Evolutionary conservation across 2,797 vertebrate genomes (phyloP), one percentile per base, ranked within the genome.

Genomic region (Spondyliosoma cantharus): DNA sequence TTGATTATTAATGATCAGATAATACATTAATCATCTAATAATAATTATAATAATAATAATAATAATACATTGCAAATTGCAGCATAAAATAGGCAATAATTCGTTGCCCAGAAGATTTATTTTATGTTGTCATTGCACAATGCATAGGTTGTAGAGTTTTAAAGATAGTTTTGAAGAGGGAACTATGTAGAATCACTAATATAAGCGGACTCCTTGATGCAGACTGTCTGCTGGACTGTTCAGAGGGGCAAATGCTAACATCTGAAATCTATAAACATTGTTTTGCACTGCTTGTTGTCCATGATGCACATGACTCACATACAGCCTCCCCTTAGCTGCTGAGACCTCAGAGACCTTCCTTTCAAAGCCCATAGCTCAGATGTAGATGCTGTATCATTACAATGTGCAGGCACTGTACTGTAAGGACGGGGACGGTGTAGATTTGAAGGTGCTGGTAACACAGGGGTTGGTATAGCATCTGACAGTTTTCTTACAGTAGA

Each of bases 261-360:
- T 69, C 27, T 57, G 62, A 73, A 59, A 25, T 32, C 72, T 82
- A 68, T 86, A 77, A 84, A 81, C 82, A 83, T 70, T 74, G 58
- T 22, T 56, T 75, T 79, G 76, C 62, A 45, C 50, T 45, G 77
- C 61, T 42, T 42, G n/a, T 62, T 68, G 50, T 73, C 73, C 43
- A 62, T 29, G 25, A 76, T 74, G 58, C 68, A 52, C 53, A 68
- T 80, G 65, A 17, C 79, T 70, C n/a, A 3, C 53, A 71, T n/a
- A 54, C 52, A 58, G 56, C 49, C 54, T 80, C 58, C 27, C 53
- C 37, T 59, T 67, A 69, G 56, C 61, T 17, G 22, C 25, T 42
- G 25, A 68, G 57, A 71, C 58, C 71, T 80, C 69, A 75, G 67
- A 78, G 62, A 78, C 63, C 52, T 58, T 43, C 17, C 25, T 73